Base-by-base conservation (phyloP, 2,888 invertebrate species). In the Amblyteles armatorius region DNA sequence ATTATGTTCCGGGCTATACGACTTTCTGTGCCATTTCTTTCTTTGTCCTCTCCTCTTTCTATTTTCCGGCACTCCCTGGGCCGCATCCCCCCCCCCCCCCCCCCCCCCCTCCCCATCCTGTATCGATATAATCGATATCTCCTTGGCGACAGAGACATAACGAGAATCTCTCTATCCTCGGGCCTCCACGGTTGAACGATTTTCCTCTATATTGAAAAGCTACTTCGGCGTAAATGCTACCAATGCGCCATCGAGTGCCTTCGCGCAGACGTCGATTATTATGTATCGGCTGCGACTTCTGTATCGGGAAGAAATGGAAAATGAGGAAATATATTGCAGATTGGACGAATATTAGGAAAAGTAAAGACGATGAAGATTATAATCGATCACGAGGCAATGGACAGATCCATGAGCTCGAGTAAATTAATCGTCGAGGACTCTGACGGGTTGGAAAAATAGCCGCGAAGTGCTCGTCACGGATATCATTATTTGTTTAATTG, bases 111-210 rank as follows among this genome's bases (percentile, higher is more conserved):
- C 13, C 11, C 11, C 11, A 44, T 44, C 13, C 63, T 71, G 81
- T 76, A 81, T 81, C 81, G 76, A 81, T 76, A 71, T 69, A 81
- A 81, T 81, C 81, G 76, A 81, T 81, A 76, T 81, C 74, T 76
- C 76, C 60, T 63, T 81, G 76, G 69, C 81, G 69, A 81, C 74
- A 57, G 55, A 67, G 65, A 77, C 65, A 77, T 67, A 77, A 65
- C 76, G 67, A 65, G 67, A 77, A 60, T 60, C 29, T 60, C 33
- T 60, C 60, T 26, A 9, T 57, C 57, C 22, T 22, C 60, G 11
- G 4, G 5, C 33, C 29, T 26, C 16, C 77, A 22, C 65, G 67
- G 48, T 19, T 52, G 52, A 77, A 65, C 77, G 40, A 77, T 77
- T 77, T 77, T 77, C 67, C 65, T 26, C 77, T 67, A 77, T 77